Conservation (phyloP, 2,888 invertebrate species). For the Tiliacea aurago region DNA sequence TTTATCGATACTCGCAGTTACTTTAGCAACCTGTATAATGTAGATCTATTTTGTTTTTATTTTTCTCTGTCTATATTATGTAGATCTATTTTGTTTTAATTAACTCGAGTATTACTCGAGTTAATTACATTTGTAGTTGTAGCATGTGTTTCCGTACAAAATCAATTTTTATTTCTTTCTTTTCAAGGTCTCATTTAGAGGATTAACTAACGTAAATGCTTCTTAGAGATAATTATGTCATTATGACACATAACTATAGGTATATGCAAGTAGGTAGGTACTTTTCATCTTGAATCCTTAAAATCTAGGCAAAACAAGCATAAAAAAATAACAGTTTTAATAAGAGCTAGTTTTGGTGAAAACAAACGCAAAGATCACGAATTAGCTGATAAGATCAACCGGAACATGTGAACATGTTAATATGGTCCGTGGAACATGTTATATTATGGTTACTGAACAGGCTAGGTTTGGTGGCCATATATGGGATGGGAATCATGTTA, state of each 20-base stretch:
- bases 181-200: background rate
- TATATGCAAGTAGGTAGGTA: background rate
- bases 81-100: too few species aligned
- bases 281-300: slow-evolving; percentile 35
- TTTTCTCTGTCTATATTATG: too few species aligned
- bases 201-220: background rate
- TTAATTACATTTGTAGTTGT: too few species aligned
- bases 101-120: too few species aligned
- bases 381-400: slow-evolving; percentile 54
- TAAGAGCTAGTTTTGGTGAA: slow-evolving; percentile 38
- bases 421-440: slow-evolving; percentile 31
- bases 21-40: too few species aligned
- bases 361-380: slow-evolving; percentile 44
- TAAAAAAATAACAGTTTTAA: slow-evolving; percentile 39
- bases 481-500: slow-evolving; percentile 30
- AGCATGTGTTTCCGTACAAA: too few species aligned
- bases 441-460: slow-evolving; percentile 15
- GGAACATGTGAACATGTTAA: slow-evolving; percentile 25
- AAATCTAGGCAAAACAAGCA: slow-evolving; percentile 29
- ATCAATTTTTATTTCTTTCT: background rate
- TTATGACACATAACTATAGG: background rate
- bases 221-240: background rate
- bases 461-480: slow-evolving; percentile 35
- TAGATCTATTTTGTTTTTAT: too few species aligned
- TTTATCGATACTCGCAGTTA: too few species aligned